These are phyloP conservation scores for Eupithecia vulgata DNA, from an alignment of 2,888 invertebrate genomes.

Conservation along the genomic window DNA sequence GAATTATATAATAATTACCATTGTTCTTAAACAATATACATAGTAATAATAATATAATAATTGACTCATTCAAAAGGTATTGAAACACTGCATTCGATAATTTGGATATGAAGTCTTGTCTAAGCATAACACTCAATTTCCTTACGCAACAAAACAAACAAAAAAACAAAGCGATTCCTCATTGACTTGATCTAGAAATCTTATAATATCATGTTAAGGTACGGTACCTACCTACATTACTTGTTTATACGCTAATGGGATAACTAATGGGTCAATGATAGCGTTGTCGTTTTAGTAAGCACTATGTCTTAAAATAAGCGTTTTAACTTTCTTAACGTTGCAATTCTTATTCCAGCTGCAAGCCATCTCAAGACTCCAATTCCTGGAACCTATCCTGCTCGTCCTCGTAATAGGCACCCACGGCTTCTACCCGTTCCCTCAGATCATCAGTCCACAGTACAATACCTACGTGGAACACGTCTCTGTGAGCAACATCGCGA, in stretches of 20 bases:
- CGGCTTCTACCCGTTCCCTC: conserved; percentile 70
- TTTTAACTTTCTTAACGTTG: neutral
- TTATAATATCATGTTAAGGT: neutral
- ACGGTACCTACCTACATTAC: too few relatives aligned
- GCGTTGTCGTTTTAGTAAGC: neutral
- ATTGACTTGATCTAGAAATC: neutral
- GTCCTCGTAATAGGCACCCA: conserved; percentile 71
- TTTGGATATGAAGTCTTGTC: too few relatives aligned
- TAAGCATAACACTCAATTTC: too few relatives aligned
- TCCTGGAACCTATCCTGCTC: conserved; percentile 62
- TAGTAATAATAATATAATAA: too few relatives aligned
- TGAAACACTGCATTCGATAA: too few relatives aligned
- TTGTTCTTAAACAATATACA: too few relatives aligned
- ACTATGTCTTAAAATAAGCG: too few relatives aligned
- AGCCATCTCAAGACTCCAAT: conserved; percentile 52
- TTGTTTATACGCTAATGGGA: neutral
- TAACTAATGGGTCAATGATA: neutral
- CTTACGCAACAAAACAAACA: too few relatives aligned
- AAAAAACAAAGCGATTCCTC: neutral
- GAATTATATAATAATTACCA: too few relatives aligned
- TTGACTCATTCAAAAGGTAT: too few relatives aligned
- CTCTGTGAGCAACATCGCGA: conserved; percentile 47
- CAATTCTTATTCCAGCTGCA: conserved; percentile 51
- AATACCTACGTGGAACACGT: conserved; percentile 57
- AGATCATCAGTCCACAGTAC: conserved; percentile 56